A percentile compares a stretch with the other conserved stretches of the same genome.
Evolutionary conservation across 2,113 vertebrate species (phyloP).

Genomic region (Calypte anna): DNA sequence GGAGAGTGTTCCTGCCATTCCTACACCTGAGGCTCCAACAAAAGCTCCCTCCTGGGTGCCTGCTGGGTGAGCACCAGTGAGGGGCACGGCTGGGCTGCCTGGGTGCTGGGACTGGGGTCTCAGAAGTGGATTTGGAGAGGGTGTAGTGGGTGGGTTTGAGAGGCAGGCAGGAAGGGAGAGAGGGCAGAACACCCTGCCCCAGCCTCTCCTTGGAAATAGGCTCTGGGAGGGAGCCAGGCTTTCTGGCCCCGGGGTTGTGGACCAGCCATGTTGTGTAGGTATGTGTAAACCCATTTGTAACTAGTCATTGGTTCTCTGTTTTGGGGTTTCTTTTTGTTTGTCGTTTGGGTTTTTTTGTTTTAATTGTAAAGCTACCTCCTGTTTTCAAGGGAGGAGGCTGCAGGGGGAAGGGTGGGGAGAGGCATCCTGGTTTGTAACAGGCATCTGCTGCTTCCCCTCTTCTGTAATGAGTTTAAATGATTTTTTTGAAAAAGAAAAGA

Average conservation of each 20-base stretch:
- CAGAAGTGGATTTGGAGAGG: neutral
- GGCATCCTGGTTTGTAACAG: neutral
- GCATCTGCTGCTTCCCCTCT: neutral
- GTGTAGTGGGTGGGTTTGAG: neutral
- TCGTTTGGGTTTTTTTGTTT: neutral
- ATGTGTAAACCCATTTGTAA: slow-evolving; percentile 86
- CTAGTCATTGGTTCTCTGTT: slow-evolving; percentile 81
- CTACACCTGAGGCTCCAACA: neutral
- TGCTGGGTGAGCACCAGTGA: too few relatives aligned
- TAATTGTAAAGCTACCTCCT: slow-evolving; percentile 66
- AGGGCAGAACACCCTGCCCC: neutral
- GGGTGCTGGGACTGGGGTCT: neutral
- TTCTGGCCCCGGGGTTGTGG: neutral
- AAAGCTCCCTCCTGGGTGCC: neutral
- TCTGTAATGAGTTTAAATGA: slow-evolving; percentile 52
- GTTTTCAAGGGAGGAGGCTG: neutral
- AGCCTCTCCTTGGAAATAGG: neutral
- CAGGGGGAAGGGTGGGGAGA: neutral
- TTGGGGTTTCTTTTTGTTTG: slow-evolving; percentile 38
- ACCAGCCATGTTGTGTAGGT: slow-evolving; percentile 78
- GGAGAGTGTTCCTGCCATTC: neutral
- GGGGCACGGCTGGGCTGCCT: too few relatives aligned
- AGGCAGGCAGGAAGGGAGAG: neutral
- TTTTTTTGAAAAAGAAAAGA: neutral
- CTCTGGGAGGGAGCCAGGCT: neutral